phyloP scores from a whole-genome alignment of 2,888 invertebrate species.

The Dryadula phaetusa region DNA sequence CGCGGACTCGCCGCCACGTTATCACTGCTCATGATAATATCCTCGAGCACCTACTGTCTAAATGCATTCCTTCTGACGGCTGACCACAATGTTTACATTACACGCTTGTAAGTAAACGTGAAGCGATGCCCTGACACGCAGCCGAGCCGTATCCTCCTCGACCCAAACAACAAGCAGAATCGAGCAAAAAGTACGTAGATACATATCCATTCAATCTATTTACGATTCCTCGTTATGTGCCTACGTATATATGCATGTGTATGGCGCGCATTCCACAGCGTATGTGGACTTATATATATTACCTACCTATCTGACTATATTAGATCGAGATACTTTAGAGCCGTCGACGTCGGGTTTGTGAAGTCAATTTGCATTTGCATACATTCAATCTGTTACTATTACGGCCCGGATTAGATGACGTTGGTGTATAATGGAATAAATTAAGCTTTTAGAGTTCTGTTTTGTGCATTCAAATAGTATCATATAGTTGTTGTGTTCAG shows the following conservation, averaged over 20 bases:
- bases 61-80: slow-evolving; percentile 79
- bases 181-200: slow-evolving; percentile 73
- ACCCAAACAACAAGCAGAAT: slow-evolving; percentile 66
- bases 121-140: slow-evolving; percentile 57
- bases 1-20: slow-evolving; percentile 76
- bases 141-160: slow-evolving; percentile 52
- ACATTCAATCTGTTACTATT: slow-evolving; percentile 43
- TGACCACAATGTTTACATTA: slow-evolving; percentile 82
- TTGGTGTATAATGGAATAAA: slow-evolving; percentile 32
- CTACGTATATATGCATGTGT: slow-evolving; percentile 64
- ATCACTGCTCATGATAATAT: slow-evolving; percentile 85
- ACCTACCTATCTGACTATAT: slow-evolving; percentile 55
- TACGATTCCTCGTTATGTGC: slow-evolving; percentile 78
- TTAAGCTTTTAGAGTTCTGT: slow-evolving; percentile 25
- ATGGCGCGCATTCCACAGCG: slow-evolving; percentile 78
- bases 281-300: slow-evolving; percentile 68
- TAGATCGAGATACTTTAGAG: slow-evolving; percentile 52
- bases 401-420: slow-evolving; percentile 41
- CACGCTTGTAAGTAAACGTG: too few species aligned
- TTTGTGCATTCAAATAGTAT: slow-evolving; percentile 1
- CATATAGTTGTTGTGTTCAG: slow-evolving; percentile 1
- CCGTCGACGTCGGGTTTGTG: slow-evolving; percentile 47
- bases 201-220: slow-evolving; percentile 82
- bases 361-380: slow-evolving; percentile 50
- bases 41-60: slow-evolving; percentile 78